Conservation (phyloP, 1,140 invertebrate species). For the Apocrypta bakeri region DNA sequence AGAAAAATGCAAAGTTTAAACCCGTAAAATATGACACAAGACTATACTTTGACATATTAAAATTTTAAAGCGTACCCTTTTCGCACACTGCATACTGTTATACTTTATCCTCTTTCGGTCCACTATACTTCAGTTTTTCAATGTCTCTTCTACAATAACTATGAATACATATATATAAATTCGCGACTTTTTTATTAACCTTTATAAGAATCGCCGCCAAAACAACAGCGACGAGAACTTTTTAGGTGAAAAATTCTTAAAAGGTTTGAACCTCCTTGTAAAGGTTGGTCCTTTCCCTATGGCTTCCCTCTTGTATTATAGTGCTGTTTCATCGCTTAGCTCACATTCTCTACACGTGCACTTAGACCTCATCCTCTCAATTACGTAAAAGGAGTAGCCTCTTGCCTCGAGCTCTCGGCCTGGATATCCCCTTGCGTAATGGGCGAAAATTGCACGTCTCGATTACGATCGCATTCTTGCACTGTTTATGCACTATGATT, state of each 20-base stretch:
- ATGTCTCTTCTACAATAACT: too few species aligned
- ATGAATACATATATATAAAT: not conserved
- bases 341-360: too few species aligned
- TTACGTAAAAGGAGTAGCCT: not conserved
- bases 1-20: conserved; percentile 11
- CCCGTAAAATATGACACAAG: not conserved
- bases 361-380: not conserved
- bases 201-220: too few species aligned
- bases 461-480: conserved; percentile 25
- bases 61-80: conserved; percentile 49
- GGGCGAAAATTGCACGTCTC: conserved; percentile 28
- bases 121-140: not conserved
- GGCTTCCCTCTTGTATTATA: too few species aligned
- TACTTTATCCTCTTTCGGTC: not conserved
- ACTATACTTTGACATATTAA: conserved; percentile 6
- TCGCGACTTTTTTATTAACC: not conserved
- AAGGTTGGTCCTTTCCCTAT: not conserved
- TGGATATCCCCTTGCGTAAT: conserved; percentile 33
- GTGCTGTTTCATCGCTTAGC: too few species aligned
- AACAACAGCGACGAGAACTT: too few species aligned
- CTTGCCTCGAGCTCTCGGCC: conserved; percentile 2
- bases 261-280: not conserved
- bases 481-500: too few species aligned
- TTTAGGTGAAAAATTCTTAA: too few species aligned
- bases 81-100: not conserved